Evolutionary conservation across 2,113 vertebrate species (phyloP).

Genomic region (Riparia riparia): DNA sequence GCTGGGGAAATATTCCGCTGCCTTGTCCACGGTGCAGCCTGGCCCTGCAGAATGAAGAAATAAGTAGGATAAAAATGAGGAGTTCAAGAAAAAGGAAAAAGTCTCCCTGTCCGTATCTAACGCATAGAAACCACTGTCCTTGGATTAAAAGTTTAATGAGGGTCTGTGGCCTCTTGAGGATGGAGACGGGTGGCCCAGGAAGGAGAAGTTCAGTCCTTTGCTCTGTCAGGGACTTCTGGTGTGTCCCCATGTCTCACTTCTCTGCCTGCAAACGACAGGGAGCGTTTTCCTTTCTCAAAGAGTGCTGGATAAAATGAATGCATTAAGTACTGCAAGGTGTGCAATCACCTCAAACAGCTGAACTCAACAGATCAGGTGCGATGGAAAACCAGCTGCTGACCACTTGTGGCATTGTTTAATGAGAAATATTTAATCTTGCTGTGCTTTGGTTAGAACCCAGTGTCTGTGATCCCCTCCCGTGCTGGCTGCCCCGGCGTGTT

Average conservation of each 20-base stretch:
- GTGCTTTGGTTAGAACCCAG: neutral
- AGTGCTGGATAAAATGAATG: accelerated
- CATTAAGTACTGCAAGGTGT: neutral
- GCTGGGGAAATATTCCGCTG: neutral
- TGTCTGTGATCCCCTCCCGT: neutral
- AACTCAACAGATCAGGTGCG: neutral
- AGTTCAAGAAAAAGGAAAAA: neutral
- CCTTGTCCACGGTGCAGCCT: neutral
- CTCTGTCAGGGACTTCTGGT: neutral
- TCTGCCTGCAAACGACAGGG: neutral
- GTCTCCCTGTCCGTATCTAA: accelerated
- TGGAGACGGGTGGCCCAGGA: neutral
- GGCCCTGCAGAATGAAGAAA: neutral
- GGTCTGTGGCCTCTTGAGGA: neutral
- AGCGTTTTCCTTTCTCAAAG: neutral
- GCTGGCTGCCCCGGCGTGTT: neutral
- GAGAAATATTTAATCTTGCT: neutral
- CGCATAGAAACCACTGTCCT: neutral
- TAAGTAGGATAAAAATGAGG: neutral
- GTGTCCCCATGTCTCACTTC: neutral
- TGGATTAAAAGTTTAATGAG: neutral
- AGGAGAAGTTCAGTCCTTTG: neutral
- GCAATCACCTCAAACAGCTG: neutral
- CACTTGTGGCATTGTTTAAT: neutral
- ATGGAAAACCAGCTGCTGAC: neutral